A percentile compares a stretch with the other conserved stretches of the same genome.
Conservation (phyloP, 2,797 vertebrate species). For the Clarias platycephalus region DNA sequence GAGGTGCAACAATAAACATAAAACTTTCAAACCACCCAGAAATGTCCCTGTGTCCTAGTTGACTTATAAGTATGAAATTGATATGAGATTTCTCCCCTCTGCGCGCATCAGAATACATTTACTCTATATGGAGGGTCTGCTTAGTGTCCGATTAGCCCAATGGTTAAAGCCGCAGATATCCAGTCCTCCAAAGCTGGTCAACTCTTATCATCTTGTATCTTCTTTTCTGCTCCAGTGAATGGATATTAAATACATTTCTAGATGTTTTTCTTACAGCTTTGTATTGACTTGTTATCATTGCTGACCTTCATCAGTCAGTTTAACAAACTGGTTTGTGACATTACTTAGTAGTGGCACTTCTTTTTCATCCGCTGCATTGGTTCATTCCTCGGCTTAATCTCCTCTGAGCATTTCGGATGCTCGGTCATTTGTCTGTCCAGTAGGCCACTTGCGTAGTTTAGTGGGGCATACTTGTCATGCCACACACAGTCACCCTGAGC, state of each 20-base stretch:
- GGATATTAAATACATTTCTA: conserved; percentile 13
- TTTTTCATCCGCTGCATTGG: neutral
- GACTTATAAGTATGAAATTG: neutral
- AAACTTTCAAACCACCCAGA: neutral
- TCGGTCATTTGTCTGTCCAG: neutral
- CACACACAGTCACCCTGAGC: neutral
- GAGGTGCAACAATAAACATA: neutral
- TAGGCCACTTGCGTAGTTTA: neutral
- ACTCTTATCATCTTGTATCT: conserved; percentile 9
- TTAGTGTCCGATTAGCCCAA: conserved; percentile 6
- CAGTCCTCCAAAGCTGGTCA: conserved; percentile 21
- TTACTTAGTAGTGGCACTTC: conserved; percentile 1
- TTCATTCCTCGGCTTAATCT: neutral
- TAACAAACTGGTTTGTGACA: conserved; percentile 2
- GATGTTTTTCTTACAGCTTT: neutral
- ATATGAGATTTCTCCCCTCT: no score
- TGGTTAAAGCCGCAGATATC: conserved; percentile 8
- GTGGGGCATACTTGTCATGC: neutral
- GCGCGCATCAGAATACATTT: conserved; percentile 4
- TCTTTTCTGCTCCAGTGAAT: conserved; percentile 24
- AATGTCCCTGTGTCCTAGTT: neutral
- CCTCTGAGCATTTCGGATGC: neutral
- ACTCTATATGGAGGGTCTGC: neutral
- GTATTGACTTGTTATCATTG: neutral
- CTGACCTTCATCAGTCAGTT: conserved; percentile 1